Percentiles rank a stretch among this genome's conserved stretches.
These are phyloP conservation scores for Meriones unguiculatus DNA, from an alignment of 2,113 vertebrate genomes.

Conservation along the genomic window DNA sequence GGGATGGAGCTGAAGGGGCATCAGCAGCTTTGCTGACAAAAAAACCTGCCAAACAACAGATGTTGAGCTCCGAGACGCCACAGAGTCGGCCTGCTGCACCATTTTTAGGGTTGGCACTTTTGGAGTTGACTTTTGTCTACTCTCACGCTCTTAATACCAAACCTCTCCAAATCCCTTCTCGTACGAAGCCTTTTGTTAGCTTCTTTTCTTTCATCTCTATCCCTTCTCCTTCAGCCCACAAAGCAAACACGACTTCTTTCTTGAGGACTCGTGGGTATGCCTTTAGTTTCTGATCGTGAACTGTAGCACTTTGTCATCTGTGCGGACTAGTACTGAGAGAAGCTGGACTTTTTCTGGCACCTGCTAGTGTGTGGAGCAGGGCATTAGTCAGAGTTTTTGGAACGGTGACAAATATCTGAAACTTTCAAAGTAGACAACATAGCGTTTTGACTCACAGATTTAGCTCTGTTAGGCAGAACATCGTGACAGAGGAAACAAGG, in stretches of 20 bases:
- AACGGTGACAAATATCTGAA: not conserved
- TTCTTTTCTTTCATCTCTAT: not conserved
- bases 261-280: not conserved
- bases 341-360: not conserved
- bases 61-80: not conserved
- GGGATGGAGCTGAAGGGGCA: not conserved
- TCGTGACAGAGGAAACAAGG: not conserved
- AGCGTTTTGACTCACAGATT: not conserved
- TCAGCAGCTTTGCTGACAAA: not conserved
- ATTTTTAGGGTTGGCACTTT: not conserved
- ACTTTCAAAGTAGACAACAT: not conserved
- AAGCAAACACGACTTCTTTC: not conserved
- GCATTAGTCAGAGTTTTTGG: not conserved
- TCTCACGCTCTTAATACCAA: not conserved
- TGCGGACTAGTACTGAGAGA: not conserved
- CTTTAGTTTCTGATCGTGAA: not conserved
- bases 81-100: accelerated
- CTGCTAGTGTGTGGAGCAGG: not conserved
- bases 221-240: not conserved
- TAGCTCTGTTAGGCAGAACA: not conserved
- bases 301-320: not conserved
- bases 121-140: not conserved
- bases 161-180: not conserved
- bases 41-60: not conserved
- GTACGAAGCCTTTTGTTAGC: not conserved